Conservation (phyloP, 2,113 vertebrate genomes). For the Nothocercus julius region DNA sequence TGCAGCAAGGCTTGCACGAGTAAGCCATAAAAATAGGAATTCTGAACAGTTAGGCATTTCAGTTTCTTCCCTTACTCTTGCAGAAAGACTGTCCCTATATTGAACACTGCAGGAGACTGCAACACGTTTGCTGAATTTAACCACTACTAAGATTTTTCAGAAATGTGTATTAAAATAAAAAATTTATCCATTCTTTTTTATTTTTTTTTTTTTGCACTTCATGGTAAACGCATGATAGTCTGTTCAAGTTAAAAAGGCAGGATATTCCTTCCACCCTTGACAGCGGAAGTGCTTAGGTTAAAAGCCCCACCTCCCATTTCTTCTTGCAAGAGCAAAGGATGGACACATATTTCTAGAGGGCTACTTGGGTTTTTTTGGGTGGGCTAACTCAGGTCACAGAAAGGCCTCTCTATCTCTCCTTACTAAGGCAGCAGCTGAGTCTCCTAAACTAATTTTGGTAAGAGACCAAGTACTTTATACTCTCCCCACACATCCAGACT, state of each 20-base stretch:
- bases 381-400: not conserved
- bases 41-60: not conserved
- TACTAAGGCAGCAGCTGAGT: accelerated
- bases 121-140: not conserved
- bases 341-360: not conserved
- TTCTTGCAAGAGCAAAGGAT: not conserved
- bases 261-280: not conserved
- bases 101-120: not conserved
- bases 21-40: not conserved
- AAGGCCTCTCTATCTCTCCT: not conserved
- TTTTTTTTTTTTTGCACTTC: not conserved
- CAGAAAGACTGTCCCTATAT: not conserved
- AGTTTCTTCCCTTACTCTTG: not conserved
- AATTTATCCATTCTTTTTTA: not conserved
- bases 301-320: not conserved
- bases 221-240: not conserved
- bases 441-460: not conserved
- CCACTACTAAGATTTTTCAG: not conserved
- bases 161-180: not conserved
- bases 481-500: not conserved
- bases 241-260: not conserved
- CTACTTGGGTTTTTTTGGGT: not conserved
- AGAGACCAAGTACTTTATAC: not conserved
- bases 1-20: not conserved
- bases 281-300: not conserved